phyloP scores from a whole-genome alignment of 2,797 vertebrate genomes.

The Calcarius lapponicus region DNA sequence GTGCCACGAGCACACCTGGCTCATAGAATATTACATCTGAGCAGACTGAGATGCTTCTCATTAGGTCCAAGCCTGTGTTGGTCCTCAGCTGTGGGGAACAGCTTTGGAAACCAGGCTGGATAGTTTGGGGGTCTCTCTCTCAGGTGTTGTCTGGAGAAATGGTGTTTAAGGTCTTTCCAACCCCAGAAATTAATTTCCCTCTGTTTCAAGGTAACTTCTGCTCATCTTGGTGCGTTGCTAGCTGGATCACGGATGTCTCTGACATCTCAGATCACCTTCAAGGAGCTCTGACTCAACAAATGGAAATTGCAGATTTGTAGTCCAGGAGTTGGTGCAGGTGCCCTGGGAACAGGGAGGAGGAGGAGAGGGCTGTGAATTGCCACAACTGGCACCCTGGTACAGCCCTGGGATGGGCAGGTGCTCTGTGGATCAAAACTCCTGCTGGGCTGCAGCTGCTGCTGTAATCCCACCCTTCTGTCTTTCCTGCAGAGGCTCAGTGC shows the following conservation, averaged over 20 bases:
- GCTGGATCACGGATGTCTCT: background rate
- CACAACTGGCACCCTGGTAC: background rate
- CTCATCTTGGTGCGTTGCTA: background rate
- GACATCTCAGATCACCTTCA: background rate
- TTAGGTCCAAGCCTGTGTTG: background rate
- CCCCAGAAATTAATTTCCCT: background rate
- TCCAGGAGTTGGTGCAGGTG: background rate
- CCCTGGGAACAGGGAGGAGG: background rate
- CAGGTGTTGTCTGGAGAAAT: background rate
- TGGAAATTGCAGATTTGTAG: background rate
- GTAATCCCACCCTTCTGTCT: background rate
- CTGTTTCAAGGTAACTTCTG: background rate
- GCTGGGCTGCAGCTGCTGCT: background rate
- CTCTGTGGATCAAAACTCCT: fast-evolving
- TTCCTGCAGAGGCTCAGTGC: background rate
- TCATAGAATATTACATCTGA: background rate
- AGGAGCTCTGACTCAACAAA: background rate
- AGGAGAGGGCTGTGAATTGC: background rate
- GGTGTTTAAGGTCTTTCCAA: background rate
- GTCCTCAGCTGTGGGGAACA: background rate
- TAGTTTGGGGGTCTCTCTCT: background rate
- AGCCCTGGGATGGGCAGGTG: background rate
- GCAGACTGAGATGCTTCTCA: background rate
- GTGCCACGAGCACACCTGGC: background rate
- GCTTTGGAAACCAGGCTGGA: background rate